Evolutionary conservation across 2,113 vertebrate species (phyloP).

Genomic region (Toxotes jaculatrix): DNA sequence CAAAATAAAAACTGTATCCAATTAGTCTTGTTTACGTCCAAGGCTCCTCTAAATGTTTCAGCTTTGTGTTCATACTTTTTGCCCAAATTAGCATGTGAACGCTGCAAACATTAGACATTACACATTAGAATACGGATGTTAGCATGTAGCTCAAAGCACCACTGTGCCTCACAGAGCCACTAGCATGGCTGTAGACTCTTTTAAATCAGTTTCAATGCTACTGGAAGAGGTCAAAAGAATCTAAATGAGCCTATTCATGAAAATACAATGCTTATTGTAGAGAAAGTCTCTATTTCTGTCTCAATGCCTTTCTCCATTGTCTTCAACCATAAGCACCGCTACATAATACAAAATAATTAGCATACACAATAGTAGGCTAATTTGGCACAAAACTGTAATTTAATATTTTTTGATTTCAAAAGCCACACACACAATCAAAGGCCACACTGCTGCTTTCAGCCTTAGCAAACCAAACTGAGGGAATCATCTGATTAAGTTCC

Average conservation of each 20-base stretch:
- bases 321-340: background rate
- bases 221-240: background rate
- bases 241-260: background rate
- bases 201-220: background rate
- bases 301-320: background rate
- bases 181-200: background rate
- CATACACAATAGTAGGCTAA: background rate
- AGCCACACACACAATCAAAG: background rate
- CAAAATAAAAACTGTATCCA: background rate
- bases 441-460: background rate
- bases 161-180: background rate
- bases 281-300: background rate
- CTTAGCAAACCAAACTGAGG: background rate
- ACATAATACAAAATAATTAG: background rate
- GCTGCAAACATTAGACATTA: too few species aligned
- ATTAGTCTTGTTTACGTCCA: background rate
- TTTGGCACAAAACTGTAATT: background rate
- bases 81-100: background rate
- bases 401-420: background rate
- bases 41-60: background rate
- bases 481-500: background rate
- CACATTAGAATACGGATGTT: background rate
- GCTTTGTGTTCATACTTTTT: background rate
- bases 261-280: background rate
- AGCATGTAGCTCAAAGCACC: background rate